phyloP scores from a whole-genome alignment of 2,888 invertebrate species.

The Erpobdella octoculata region DNA sequence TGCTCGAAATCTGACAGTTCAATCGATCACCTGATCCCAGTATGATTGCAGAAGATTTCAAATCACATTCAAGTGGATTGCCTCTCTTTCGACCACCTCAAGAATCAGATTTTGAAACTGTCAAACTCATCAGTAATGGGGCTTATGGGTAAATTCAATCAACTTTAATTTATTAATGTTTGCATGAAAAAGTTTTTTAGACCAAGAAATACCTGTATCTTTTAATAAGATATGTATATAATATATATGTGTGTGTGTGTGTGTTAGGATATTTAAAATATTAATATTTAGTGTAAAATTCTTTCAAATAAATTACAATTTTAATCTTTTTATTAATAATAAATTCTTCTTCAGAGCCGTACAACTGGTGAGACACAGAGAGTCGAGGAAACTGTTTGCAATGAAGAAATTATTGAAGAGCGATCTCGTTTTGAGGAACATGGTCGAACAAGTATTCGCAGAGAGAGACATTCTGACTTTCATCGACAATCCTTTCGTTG shows the following conservation, averaged over 20 bases:
- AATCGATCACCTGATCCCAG: too few species aligned
- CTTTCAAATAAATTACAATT: too few species aligned
- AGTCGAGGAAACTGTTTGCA: constrained; percentile 84
- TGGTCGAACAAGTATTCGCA: constrained; percentile 80
- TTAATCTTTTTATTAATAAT: too few species aligned
- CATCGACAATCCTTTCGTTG: constrained; percentile 99
- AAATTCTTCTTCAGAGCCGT: constrained; percentile 66
- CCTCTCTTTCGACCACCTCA: constrained; percentile 46
- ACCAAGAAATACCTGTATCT: not conserved
- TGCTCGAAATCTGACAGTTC: too few species aligned
- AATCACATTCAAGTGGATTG: too few species aligned
- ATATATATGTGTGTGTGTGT: too few species aligned
- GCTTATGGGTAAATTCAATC: constrained; percentile 71
- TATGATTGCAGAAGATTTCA: too few species aligned
- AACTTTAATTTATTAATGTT: not conserved
- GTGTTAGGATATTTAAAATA: too few species aligned
- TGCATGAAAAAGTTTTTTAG: not conserved
- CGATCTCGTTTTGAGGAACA: constrained; percentile 90
- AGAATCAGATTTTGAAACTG: constrained; percentile 91
- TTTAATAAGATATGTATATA: too few species aligned
- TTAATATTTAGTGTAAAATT: too few species aligned
- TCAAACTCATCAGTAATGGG: constrained; percentile 95
- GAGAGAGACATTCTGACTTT: constrained; percentile 98
- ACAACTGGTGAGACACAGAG: constrained; percentile 89
- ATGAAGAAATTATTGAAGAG: constrained; percentile 99